Evolutionary conservation across 2,113 vertebrate species (phyloP).

Genomic region (Bos indicus): DNA sequence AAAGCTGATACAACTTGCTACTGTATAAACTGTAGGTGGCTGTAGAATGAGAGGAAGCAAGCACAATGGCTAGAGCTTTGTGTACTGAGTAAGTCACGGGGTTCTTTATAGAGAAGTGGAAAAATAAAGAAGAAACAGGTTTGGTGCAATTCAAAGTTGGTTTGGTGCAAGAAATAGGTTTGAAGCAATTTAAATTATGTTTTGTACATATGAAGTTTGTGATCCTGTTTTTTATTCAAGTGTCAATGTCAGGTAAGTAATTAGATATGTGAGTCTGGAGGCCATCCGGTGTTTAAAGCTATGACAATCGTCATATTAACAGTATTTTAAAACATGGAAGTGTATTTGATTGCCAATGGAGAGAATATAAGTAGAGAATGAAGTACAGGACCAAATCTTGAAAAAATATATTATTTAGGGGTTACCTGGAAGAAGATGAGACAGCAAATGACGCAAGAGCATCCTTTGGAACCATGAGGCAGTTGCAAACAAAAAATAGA

Average conservation of each 20-base stretch:
- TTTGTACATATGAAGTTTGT: neutral
- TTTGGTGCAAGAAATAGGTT: neutral
- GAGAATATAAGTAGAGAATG: neutral
- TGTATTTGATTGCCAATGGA: too few species aligned
- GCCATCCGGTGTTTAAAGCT: neutral
- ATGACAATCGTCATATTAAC: accelerated
- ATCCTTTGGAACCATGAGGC: neutral
- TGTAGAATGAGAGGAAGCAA: neutral
- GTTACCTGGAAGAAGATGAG: neutral
- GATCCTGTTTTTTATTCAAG: neutral
- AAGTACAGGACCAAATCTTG: neutral
- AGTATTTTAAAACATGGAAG: neutral
- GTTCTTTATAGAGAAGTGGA: neutral
- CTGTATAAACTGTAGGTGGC: too few species aligned
- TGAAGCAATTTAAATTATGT: neutral
- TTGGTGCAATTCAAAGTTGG: neutral
- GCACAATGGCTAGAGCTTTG: accelerated
- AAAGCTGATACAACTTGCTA: neutral
- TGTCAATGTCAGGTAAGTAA: neutral
- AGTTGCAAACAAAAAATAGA: neutral
- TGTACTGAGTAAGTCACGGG: accelerated
- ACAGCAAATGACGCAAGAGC: neutral
- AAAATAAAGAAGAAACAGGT: neutral
- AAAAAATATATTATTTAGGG: neutral
- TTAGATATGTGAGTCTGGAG: neutral